Base-by-base conservation (phyloP, 2,797 vertebrate genomes). In the Lindbergichthys nudifrons region DNA sequence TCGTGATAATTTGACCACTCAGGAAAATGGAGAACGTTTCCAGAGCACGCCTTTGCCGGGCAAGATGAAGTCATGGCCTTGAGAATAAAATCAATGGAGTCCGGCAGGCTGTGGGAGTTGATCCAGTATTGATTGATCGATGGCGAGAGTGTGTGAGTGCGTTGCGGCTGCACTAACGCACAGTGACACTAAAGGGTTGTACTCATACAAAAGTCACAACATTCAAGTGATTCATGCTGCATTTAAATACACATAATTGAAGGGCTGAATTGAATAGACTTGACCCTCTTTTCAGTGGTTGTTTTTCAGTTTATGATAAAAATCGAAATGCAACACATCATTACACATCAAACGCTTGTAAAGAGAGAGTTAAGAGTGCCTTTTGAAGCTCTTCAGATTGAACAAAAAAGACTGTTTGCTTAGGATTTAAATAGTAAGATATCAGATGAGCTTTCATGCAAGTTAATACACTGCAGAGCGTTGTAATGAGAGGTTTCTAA, bases 21-120 rank as follows among this genome's bases (percentile, higher is more conserved):
- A 47, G 52, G 6, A 67, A 71, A 82, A 48, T 45, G 10, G 12
- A 75, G 69, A 82, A 75, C 13, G 39, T 72, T 67, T 79, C 69
- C 60, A 65, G 32, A n/a, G 26, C 57, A 45, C 48, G 59, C 47
- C 32, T 62, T 11, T 64, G 77, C n/a, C 59, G 54, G 41, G 72
- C 65, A 67, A 83, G 75, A 87, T 89, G 71, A 83, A 81, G 73
- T 87, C 80, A 70, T 54, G 72, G 77, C 65, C 61, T 21, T 43
- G 65, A 88, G 77, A 90, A 89, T 86, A 75, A 89, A 93, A 92
- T 93, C 90, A 85, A 93, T 92, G 67, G 58, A 66, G 72, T 75
- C 74, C 67, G 56, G 68, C 65, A 26, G 68, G 23, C 71, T 84
- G 80, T 84, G 79, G 70, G 73, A 82, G 80, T 70, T 74, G 81